Evolutionary conservation across 1,140 invertebrate genomes (phyloP), one percentile per base, ranked within the genome.

Genomic region (Phthorimaea operculella): DNA sequence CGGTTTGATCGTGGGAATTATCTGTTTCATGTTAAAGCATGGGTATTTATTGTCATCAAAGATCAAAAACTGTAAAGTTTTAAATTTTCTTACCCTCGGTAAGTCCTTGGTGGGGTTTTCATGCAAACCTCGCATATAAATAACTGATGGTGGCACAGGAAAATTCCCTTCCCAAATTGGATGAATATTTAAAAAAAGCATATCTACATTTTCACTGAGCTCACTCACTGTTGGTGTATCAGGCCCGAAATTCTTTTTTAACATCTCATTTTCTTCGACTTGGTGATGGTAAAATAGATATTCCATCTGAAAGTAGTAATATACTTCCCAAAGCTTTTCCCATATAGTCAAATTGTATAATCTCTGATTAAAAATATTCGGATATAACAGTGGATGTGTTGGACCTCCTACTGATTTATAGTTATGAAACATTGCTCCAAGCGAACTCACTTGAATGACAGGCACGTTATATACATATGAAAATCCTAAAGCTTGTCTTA

Each of bases 121-220:
- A 63, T 87, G 83, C 48, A 80, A 64, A 42, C 83, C 80, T 47
- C 79, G 85, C 60, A 89, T 63, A 60, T 79, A 62, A 6, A 87
- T 70, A 16, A 83, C 70, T 15, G 54, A 72, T n/a, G 82, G 83
- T n/a, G 83, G 74, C 4, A 83, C 64, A 1, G 89, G 82, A 33
- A 79, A 66, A 33, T 80, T 74, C 39, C 71, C 63, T 33, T 79
- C 68, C 61, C 86, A 76, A 6, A 83, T 60, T 10, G 78, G 82
- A 79, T 89, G 79, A 9, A 66, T 66, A 68, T 86, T 88, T 7
- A 86, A 42, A 52, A 91, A 83, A 3, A 89, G 39, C 66, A 91
- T 62, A 55, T 85, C 85, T 4, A 87, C 68, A 65, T 87, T 86
- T 49, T 73, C 70, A 18, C 73, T 68, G 10, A 89, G 60, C 51